Base-by-base conservation (phyloP, 2,888 invertebrate species). In the Volucella inanis region DNA sequence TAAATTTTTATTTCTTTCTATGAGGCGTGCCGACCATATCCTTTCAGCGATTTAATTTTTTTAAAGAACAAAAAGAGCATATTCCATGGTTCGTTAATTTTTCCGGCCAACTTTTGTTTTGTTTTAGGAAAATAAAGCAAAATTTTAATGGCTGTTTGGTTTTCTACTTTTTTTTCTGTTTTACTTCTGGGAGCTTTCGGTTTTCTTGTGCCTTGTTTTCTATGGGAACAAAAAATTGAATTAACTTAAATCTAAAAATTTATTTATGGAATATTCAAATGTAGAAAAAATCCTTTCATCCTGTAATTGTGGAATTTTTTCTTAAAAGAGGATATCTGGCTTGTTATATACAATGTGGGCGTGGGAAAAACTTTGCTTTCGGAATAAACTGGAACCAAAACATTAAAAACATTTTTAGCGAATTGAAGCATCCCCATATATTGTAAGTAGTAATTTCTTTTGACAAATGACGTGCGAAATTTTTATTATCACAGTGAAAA, bases 51-150 rank as follows among this genome's bases (percentile, higher is more conserved):
- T 77, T 71, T 54, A 72, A 72, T 77, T 75, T 68, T 43, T 15
- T 22, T 49, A 70, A 59, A 70, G 65, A 75, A 70, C 65, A 84
- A 84, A 61, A 75, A 78, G 49, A 76, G 78, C 84, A 79, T 84
- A 79, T 84, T 84, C 65, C 50, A 79, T 61, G 84, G 84, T 84
- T 84, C 79, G 84, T 84, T 84, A 84, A 84, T 70, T 84, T 79
- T 55, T 38, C 18, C 75, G 14, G 47, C 52, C 61, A n/a, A 22
- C 1, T 3, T 22, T 18, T 45, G 71, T 54, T 54, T 54, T 43
- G 47, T 57, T 38, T 10, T 70, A 71, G 71, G 65, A 59, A 75
- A 79, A 79, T 71, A 71, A 84, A 47, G 14, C 14, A 49, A 49
- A 0, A 77, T 84, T 75, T 84, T 71, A 79, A 84, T 75, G 70